These are phyloP conservation scores for Semicossyphus pulcher DNA, from an alignment of 2,113 vertebrate genomes.

Conservation along the genomic window DNA sequence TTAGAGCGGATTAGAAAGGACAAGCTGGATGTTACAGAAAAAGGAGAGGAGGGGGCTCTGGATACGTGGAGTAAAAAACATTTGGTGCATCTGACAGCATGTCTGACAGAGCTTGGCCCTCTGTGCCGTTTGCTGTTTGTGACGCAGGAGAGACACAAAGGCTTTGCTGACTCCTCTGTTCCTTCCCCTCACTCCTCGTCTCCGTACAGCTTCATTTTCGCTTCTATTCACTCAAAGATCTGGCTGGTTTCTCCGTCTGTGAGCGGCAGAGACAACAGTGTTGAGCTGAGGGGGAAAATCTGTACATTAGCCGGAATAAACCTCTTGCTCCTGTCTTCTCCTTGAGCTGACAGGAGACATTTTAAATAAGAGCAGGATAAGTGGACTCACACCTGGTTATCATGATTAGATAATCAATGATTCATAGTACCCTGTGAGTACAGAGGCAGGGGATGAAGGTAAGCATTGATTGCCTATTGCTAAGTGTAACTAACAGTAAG, in stretches of 20 bases:
- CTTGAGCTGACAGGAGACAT: neutral
- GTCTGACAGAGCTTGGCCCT: slow-evolving; percentile 67
- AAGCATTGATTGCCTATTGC: neutral
- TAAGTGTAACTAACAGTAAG: neutral
- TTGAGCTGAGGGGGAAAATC: slow-evolving; percentile 19
- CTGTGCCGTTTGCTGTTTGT: slow-evolving; percentile 58
- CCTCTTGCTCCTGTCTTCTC: neutral
- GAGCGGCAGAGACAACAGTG: slow-evolving; percentile 37
- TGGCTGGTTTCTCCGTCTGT: slow-evolving; percentile 22
- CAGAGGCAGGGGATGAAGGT: neutral
- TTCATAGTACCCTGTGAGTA: neutral
- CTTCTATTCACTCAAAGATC: slow-evolving; percentile 40
- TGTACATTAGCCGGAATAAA: slow-evolving; percentile 23
- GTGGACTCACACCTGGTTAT: slow-evolving; percentile 2
- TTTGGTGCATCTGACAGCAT: slow-evolving; percentile 67
- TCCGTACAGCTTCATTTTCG: slow-evolving; percentile 44
- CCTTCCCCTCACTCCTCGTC: slow-evolving; percentile 48
- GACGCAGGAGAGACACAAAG: slow-evolving; percentile 59
- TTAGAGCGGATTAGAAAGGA: slow-evolving; percentile 59
- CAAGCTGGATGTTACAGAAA: slow-evolving; percentile 38
- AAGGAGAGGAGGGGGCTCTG: slow-evolving; percentile 3
- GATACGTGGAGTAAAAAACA: slow-evolving; percentile 49
- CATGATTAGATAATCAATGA: slow-evolving; percentile 8
- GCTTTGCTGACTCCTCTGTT: slow-evolving; percentile 77
- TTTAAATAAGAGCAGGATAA: slow-evolving; percentile 10